Evolutionary conservation across 2,888 invertebrate species (phyloP).

Genomic region (Brachypalpus laphriformis): DNA sequence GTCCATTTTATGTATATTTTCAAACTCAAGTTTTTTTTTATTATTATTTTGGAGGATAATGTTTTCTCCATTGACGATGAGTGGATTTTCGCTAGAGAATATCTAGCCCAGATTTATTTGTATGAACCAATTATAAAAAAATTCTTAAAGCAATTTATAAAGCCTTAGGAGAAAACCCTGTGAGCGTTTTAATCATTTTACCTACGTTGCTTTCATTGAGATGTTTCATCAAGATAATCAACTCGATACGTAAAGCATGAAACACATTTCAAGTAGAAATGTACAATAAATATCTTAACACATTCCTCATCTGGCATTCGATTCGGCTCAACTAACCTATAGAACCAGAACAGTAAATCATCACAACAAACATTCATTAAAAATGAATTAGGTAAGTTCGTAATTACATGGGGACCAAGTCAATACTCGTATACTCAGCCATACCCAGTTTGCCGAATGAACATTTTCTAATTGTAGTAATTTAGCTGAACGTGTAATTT

Average conservation of each 20-base stretch:
- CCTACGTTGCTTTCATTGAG: background rate
- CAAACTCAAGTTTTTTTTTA: too few relatives aligned
- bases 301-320: background rate
- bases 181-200: too few relatives aligned
- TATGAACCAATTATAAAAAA: too few relatives aligned
- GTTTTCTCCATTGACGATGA: too few relatives aligned
- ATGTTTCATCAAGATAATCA: background rate
- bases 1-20: too few relatives aligned
- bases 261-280: background rate
- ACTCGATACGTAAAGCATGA: too few relatives aligned
- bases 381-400: constrained; percentile 17
- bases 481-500: constrained; percentile 10
- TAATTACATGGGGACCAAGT: constrained; percentile 14
- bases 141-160: too few relatives aligned
- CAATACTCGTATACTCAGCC: background rate
- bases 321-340: background rate
- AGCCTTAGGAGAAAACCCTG: too few relatives aligned
- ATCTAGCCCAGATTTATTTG: too few relatives aligned
- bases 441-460: background rate
- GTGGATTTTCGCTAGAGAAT: too few relatives aligned
- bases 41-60: too few relatives aligned
- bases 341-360: background rate
- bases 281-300: background rate
- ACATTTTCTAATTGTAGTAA: constrained; percentile 30
- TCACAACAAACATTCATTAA: constrained; percentile 12